Evolutionary conservation across 1,140 invertebrate species (phyloP).

Genomic region (Elymnias hypermnestra): DNA sequence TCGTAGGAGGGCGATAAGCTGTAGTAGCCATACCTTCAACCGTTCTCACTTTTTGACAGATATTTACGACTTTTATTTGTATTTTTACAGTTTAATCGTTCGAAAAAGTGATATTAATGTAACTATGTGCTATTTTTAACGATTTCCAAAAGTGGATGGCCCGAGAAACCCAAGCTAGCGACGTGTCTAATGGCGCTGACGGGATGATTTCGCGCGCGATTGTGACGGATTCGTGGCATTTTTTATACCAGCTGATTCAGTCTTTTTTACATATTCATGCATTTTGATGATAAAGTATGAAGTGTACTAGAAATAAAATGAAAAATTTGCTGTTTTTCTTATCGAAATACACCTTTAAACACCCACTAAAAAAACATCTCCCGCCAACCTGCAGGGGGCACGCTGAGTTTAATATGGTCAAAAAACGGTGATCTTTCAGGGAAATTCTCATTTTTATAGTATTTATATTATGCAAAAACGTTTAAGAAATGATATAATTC

Average conservation of each 20-base stretch:
- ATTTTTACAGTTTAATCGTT: constrained; percentile 25
- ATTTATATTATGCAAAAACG: constrained; percentile 16
- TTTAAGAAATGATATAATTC: constrained; percentile 24
- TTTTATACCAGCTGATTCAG: constrained; percentile 62
- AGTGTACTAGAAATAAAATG: constrained; percentile 34
- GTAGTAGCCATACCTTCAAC: constrained; percentile 53
- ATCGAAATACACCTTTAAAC: constrained; percentile 31
- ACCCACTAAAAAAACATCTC: constrained; percentile 52
- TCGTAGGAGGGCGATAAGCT: constrained; percentile 57
- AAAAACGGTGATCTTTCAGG: constrained; percentile 27
- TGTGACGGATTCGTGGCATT: constrained; percentile 73
- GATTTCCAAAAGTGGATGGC: constrained; percentile 69
- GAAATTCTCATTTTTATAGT: too few species aligned
- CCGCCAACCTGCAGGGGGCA: constrained; percentile 70
- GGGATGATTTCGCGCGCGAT: constrained; percentile 74
- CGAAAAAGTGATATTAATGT: constrained; percentile 32
- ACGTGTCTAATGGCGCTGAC: constrained; percentile 76
- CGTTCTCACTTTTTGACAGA: constrained; percentile 29
- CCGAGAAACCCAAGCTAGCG: constrained; percentile 67
- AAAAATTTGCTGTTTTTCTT: constrained; percentile 24
- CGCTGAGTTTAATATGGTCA: constrained; percentile 40
- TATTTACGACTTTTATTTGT: constrained; percentile 28
- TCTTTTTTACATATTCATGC: constrained; percentile 36
- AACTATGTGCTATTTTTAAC: constrained; percentile 64
- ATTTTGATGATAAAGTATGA: constrained; percentile 31